These are phyloP conservation scores for Argyrosomus regius DNA, from an alignment of 2,797 vertebrate genomes.

Conservation along the genomic window DNA sequence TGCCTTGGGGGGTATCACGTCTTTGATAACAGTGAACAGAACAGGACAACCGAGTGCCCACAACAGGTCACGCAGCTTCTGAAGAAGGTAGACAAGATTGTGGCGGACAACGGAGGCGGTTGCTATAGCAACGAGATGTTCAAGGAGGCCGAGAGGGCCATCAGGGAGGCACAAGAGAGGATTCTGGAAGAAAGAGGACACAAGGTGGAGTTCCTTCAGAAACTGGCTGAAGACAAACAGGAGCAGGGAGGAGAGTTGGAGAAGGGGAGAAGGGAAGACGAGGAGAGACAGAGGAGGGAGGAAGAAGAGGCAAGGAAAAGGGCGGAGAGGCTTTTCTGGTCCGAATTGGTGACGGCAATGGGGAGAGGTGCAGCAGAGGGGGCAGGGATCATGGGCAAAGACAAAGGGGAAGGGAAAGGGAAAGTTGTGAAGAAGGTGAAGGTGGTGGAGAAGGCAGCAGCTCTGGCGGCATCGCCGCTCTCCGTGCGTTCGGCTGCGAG, in stretches of 20 bases:
- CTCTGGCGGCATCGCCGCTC: slow-evolving; percentile 80
- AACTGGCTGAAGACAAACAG: slow-evolving; percentile 3
- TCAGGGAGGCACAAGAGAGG: slow-evolving; percentile 69
- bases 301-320: slow-evolving; percentile 79
- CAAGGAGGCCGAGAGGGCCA: slow-evolving; percentile 68
- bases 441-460: slow-evolving; percentile 79
- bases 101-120: slow-evolving; percentile 73
- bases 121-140: slow-evolving; percentile 80
- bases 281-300: slow-evolving; percentile 39
- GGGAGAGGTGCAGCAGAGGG: slow-evolving; percentile 85
- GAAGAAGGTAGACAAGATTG: slow-evolving; percentile 75
- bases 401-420: slow-evolving; percentile 75
- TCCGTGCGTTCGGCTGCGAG: slow-evolving; percentile 80
- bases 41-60: background rate
- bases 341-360: slow-evolving; percentile 81
- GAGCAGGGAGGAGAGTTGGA: slow-evolving; percentile 18
- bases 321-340: slow-evolving; percentile 84
- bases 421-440: slow-evolving; percentile 79
- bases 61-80: slow-evolving; percentile 80
- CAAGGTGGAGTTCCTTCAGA: slow-evolving; percentile 8
- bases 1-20: slow-evolving; percentile 80
- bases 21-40: slow-evolving; percentile 74
- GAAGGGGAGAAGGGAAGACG: slow-evolving; percentile 29
- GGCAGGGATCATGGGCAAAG: slow-evolving; percentile 79
- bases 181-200: slow-evolving; percentile 62